A percentile compares a stretch with the other conserved stretches of the same genome.
These are phyloP conservation scores for Micrasema minimum DNA, from an alignment of 1,140 invertebrate species.

Conservation along the genomic window DNA sequence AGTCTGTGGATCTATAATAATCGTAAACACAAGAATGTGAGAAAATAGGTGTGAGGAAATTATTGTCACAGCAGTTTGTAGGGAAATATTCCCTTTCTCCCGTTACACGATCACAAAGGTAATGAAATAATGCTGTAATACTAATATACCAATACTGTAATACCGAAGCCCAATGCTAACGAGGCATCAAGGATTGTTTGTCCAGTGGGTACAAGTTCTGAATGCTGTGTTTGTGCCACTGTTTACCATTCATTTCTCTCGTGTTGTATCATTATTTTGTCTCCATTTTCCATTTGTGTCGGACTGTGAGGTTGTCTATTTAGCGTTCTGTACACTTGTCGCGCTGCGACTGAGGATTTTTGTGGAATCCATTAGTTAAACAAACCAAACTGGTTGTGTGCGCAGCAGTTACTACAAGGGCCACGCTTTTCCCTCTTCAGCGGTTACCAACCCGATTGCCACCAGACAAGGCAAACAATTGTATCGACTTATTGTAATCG, in stretches of 20 bases:
- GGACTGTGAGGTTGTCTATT: conserved; percentile 38
- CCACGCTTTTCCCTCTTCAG: conserved; percentile 41
- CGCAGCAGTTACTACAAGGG: conserved; percentile 50
- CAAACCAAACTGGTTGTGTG: conserved; percentile 51
- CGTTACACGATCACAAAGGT: too few species aligned
- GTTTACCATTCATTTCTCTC: conserved; percentile 49
- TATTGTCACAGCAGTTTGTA: too few species aligned
- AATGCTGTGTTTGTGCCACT: conserved; percentile 44
- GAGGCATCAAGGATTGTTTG: conserved; percentile 51
- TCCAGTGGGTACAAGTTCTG: conserved; percentile 44
- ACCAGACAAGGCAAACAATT: too few species aligned
- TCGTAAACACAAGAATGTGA: too few species aligned
- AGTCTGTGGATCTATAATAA: too few species aligned
- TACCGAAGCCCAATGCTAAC: conserved; percentile 52
- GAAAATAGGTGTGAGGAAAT: too few species aligned
- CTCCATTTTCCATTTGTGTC: conserved; percentile 41
- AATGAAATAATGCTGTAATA: too few species aligned
- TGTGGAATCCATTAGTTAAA: conserved; percentile 55
- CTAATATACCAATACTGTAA: too few species aligned
- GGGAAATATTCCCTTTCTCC: too few species aligned
- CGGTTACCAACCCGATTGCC: conserved; percentile 5
- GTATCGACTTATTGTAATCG: too few species aligned
- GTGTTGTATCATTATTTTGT: conserved; percentile 44
- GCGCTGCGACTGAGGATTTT: conserved; percentile 48
- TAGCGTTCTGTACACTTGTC: conserved; percentile 41